Base-by-base conservation (phyloP, 1,140 invertebrate species). In the Drosophila carrolli region DNA sequence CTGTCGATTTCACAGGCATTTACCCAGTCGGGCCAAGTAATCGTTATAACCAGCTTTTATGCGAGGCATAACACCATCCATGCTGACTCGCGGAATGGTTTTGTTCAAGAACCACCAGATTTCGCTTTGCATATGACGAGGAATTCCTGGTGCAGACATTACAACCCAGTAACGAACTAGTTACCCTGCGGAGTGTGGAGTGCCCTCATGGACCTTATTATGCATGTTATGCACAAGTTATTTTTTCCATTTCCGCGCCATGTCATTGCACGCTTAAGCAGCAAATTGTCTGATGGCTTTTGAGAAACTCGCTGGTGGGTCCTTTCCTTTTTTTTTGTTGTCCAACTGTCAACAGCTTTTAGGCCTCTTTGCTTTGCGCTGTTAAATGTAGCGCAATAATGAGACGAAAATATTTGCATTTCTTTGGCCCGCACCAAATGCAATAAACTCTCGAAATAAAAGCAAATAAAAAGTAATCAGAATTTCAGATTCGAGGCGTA, bases 391-490 rank as follows among this genome's bases (percentile, higher is more conserved):
- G 65, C 83, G 85, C 84, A 53, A 89, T 88, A 78, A 79, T 86
- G 81, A 80, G 76, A 27, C 65, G 29, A 66, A 62, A 63, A 32
- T 75, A 86, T 86, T 86, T 86, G 82, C 82, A 88, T 88, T 88
- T 84, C 61, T 80, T 84, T 88, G 72, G 48, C 13, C 43, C 63
- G 38, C 46, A 67, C 37, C 83, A 80, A 88, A 84, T 89, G 84
- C 76, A 88, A 88, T 88, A 88, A 88, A 89, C 72, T 89, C 47
- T 44, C 60, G n/a, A 78, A 83, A 80, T 77, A 58, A 84, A 88
- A 75, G 65, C 68, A 83, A 84, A 89, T 89, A 84, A 88, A 84
- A 88, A 78, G 84, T 89, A 88, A 88, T 88, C 84, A 88, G 84
- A 89, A 89, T 88, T 88, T 88, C 74, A 88, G 84, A 88, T 88